Base-by-base conservation (phyloP, 1,140 invertebrate species). In the Heliconius nattereri region DNA sequence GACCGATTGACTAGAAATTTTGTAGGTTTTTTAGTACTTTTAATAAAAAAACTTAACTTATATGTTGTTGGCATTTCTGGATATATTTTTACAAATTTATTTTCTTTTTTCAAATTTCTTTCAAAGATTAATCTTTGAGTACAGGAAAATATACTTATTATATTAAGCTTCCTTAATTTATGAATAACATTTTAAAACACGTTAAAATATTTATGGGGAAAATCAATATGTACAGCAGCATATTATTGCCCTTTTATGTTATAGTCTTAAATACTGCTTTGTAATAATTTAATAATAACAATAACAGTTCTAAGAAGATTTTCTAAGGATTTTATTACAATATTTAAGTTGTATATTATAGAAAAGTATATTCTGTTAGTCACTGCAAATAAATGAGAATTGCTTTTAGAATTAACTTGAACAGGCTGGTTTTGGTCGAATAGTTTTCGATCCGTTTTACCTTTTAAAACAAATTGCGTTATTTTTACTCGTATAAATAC, bases 301-400 rank as follows among this genome's bases (percentile, higher is more conserved):
- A 66, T 66, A 66, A 29, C 20, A 57, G 54, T 57, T 57, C 60
- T 66, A 23, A 7, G 60, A 66, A 66, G 0, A 1, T 66, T 23
- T n/a, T 57, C 54, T 57, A 57, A 57, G 23, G 60, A 66, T 26
- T 66, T 66, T 66, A 66, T 66, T 66, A 66, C 26, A 29, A 26
- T 26, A 66, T 26, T 66, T 66, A 29, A 66, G n/a, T 60, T 60
- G n/a, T 60, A 3, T 60, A n/a, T 9, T 23, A 40, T 40, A 40
- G 20, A 23, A n/a, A 23, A 8, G 2, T 57, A 57, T 9, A 20
- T 54, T 26, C 9, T 60, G n/a, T 66, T 26, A 66, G 20, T 57
- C n/a, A 23, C 19, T 57, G 54, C 20, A 57, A 57, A 57, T n/a
- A n/a, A 57, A 40, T 52, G 20, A 2, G 7, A n/a, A 57, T n/a